These are phyloP conservation scores for Andrena dorsata DNA, from an alignment of 2,888 invertebrate genomes.

Conservation along the genomic window DNA sequence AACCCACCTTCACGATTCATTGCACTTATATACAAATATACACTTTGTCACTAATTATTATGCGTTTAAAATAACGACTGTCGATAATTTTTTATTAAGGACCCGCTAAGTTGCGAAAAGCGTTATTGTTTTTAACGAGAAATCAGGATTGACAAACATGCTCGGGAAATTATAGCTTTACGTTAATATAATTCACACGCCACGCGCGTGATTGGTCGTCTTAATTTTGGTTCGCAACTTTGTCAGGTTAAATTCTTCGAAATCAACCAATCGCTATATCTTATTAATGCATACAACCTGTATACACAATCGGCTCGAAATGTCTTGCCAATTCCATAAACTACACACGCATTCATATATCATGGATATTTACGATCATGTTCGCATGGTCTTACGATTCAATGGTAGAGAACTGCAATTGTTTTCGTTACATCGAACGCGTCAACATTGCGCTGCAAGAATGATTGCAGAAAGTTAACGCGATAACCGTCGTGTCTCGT, in stretches of 20 bases:
- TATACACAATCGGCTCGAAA: no score
- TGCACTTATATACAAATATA: slow-evolving; percentile 48
- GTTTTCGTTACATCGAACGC: not conserved
- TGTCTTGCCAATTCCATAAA: no score
- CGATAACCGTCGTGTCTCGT: not conserved
- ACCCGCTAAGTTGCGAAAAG: slow-evolving; percentile 43
- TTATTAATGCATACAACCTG: slow-evolving; percentile 17
- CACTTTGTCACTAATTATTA: slow-evolving; percentile 30
- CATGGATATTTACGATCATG: not conserved
- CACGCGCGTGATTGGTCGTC: slow-evolving; percentile 31
- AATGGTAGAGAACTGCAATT: not conserved
- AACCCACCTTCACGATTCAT: slow-evolving; percentile 68
- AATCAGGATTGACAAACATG: slow-evolving; percentile 30
- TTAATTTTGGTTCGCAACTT: slow-evolving; percentile 20
- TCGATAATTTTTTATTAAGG: not conserved
- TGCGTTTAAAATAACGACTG: not conserved
- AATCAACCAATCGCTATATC: slow-evolving; percentile 35
- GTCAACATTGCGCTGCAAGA: not conserved
- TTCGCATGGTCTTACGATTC: not conserved
- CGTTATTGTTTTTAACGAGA: slow-evolving; percentile 14
- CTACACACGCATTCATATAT: not conserved
- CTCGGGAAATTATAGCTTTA: slow-evolving; percentile 43
- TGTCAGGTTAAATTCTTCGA: slow-evolving; percentile 49
- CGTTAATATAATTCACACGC: slow-evolving; percentile 29
- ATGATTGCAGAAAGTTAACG: not conserved